These are phyloP conservation scores for Psittacula echo DNA, from an alignment of 2,797 vertebrate genomes.

Conservation along the genomic window DNA sequence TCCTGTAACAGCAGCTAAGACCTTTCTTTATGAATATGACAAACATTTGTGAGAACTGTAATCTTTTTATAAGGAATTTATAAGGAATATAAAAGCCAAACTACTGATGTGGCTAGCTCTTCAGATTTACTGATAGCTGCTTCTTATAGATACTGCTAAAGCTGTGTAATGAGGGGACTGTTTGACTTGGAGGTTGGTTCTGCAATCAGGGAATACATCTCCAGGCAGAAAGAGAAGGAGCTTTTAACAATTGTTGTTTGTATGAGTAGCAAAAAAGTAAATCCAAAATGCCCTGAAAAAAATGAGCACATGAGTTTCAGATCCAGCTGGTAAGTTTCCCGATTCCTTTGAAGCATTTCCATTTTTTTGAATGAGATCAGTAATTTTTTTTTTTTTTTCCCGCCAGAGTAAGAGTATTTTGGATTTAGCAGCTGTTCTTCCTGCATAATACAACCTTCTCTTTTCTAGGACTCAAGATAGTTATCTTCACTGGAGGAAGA, in stretches of 20 bases:
- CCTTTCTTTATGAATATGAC: background rate
- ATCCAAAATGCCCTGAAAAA: background rate
- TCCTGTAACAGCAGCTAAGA: background rate
- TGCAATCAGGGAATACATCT: background rate
- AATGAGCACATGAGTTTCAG: background rate
- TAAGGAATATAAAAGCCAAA: background rate
- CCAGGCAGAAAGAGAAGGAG: background rate
- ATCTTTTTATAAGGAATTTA: background rate
- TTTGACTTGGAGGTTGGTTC: background rate
- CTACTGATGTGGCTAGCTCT: background rate
- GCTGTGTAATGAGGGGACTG: background rate
- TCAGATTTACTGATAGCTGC: background rate
- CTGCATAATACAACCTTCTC: background rate
- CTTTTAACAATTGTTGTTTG: background rate
- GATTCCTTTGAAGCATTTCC: background rate
- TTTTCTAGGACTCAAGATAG: background rate
- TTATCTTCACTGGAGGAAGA: background rate
- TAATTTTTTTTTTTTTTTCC: background rate
- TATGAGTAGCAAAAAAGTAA: background rate
- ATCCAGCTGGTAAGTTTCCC: background rate
- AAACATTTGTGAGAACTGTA: background rate
- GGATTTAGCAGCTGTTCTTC: conserved; percentile 7
- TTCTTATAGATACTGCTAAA: background rate
- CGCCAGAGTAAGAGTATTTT: background rate
- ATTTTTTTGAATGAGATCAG: background rate